Percentiles rank a stretch among this genome's conserved stretches.
These are phyloP conservation scores for Eristalis arbustorum DNA, from an alignment of 2,888 invertebrate genomes.

Conservation along the genomic window DNA sequence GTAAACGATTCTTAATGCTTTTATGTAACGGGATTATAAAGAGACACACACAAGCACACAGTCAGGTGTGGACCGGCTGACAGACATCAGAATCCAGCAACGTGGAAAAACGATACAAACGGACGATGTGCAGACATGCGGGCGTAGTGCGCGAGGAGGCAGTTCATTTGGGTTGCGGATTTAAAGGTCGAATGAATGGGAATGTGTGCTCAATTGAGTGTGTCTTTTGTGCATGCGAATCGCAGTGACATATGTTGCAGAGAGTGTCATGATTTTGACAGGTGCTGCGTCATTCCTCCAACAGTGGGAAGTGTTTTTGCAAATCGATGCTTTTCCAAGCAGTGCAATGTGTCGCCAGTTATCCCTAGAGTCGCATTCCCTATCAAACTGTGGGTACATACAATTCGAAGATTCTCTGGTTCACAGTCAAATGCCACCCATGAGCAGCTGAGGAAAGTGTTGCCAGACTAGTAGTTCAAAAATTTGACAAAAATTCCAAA, in stretches of 20 bases:
- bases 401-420: too few species aligned
- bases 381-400: too few species aligned
- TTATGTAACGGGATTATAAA: slow-evolving; percentile 56
- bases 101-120: slow-evolving; percentile 16
- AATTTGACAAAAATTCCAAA: too few species aligned
- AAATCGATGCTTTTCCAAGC: too few species aligned
- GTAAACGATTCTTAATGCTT: slow-evolving; percentile 41
- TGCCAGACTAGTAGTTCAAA: too few species aligned
- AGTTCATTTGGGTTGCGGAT: slow-evolving; percentile 63
- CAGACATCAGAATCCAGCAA: slow-evolving; percentile 4
- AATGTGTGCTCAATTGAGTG: slow-evolving; percentile 40
- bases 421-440: too few species aligned
- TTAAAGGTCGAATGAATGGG: slow-evolving; percentile 47
- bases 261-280: neutral
- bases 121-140: neutral
- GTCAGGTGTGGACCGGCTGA: neutral
- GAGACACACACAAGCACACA: neutral
- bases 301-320: too few species aligned
- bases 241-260: neutral
- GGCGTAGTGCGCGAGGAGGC: neutral
- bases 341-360: too few species aligned
- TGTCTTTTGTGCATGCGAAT: neutral
- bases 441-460: too few species aligned
- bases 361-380: too few species aligned
- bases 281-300: neutral